A percentile compares a stretch with the other conserved stretches of the same genome.
These are phyloP conservation scores for Pterois miles DNA, from an alignment of 2,797 vertebrate species.

Conservation along the genomic window DNA sequence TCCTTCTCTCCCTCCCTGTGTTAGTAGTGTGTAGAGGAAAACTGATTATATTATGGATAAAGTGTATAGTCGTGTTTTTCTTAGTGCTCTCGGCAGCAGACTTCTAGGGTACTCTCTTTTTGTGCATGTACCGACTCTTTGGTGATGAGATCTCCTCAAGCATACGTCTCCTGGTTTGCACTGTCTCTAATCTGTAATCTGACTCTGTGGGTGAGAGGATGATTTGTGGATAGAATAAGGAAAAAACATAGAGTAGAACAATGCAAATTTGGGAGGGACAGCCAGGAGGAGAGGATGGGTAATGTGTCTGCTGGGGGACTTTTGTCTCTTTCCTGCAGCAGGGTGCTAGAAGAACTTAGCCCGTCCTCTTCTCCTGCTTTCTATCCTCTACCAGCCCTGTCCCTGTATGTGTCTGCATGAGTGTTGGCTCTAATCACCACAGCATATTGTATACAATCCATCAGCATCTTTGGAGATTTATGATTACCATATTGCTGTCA, in stretches of 20 bases:
- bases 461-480: slow-evolving; percentile 62
- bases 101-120: slow-evolving; percentile 80
- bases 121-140: slow-evolving; percentile 79
- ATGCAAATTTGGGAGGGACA: slow-evolving; percentile 44
- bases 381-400: slow-evolving; percentile 34
- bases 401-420: slow-evolving; percentile 54
- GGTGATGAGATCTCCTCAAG: slow-evolving; percentile 72
- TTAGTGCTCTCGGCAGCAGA: slow-evolving; percentile 79
- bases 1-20: slow-evolving; percentile 42
- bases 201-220: slow-evolving; percentile 17
- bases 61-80: slow-evolving; percentile 83
- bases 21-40: slow-evolving; percentile 81
- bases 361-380: slow-evolving; percentile 55
- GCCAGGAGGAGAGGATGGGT: slow-evolving; percentile 59
- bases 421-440: slow-evolving; percentile 62
- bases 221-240: slow-evolving; percentile 19
- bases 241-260: slow-evolving; percentile 14
- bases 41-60: slow-evolving; percentile 80
- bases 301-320: slow-evolving; percentile 66
- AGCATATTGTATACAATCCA: slow-evolving; percentile 66
- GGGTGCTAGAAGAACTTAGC: slow-evolving; percentile 77
- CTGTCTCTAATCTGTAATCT: slow-evolving; percentile 45
- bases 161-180: slow-evolving; percentile 56
- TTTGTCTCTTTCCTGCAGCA: slow-evolving; percentile 58
- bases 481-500: slow-evolving; percentile 54